Conservation (phyloP, 2,888 invertebrate species). For the Spodoptera littoralis region DNA sequence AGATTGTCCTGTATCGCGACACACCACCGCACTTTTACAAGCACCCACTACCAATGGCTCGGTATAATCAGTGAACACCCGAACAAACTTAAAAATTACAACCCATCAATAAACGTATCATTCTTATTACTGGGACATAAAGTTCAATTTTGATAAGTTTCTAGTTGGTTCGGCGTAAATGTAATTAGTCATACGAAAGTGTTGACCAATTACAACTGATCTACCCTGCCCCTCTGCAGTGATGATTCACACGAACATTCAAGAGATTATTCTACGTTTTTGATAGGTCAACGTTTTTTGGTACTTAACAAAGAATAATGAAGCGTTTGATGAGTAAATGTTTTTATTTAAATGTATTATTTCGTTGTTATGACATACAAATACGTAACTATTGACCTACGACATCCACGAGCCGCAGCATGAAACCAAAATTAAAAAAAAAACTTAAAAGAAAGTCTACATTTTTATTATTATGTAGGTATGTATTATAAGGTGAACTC, state of each 20-base stretch:
- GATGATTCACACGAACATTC: neutral
- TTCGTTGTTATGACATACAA: neutral
- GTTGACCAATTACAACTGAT: slow-evolving; percentile 23
- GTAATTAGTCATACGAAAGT: slow-evolving; percentile 21
- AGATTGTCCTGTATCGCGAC: slow-evolving; percentile 15
- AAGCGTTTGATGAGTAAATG: slow-evolving; percentile 20
- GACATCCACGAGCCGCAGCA: too few relatives aligned
- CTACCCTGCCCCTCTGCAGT: slow-evolving; percentile 14
- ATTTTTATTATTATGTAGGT: too few relatives aligned
- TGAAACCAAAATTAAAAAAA: too few relatives aligned
- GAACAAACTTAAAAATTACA: slow-evolving; percentile 16
- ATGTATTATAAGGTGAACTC: too few relatives aligned
- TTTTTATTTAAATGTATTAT: slow-evolving; percentile 13
- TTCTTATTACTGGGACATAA: slow-evolving; percentile 1
- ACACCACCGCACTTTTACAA: slow-evolving; percentile 38
- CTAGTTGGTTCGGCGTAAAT: slow-evolving; percentile 1
- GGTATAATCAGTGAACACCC: slow-evolving; percentile 37
- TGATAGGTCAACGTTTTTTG: slow-evolving; percentile 33
- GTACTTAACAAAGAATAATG: slow-evolving; percentile 37
- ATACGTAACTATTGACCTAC: neutral
- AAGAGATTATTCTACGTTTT: slow-evolving; percentile 7
- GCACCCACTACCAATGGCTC: slow-evolving; percentile 44
- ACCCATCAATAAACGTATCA: neutral
- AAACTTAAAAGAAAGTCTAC: too few relatives aligned
- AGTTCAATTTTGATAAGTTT: slow-evolving; percentile 22